These are phyloP conservation scores for Centroberyx gerrardi DNA, from an alignment of 2,797 vertebrate species.

Conservation along the genomic window DNA sequence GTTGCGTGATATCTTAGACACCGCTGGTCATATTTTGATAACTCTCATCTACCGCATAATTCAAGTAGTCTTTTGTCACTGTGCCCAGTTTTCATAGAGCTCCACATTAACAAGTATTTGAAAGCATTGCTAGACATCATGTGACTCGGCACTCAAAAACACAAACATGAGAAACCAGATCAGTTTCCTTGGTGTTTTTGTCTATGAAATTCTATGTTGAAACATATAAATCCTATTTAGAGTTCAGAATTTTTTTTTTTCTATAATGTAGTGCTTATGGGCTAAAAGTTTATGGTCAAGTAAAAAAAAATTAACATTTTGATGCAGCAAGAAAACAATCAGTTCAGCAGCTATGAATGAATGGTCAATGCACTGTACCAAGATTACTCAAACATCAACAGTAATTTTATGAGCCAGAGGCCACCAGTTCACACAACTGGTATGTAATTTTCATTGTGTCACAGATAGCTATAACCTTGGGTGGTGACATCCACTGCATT, in stretches of 20 bases:
- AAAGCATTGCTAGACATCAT: not conserved
- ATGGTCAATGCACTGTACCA: not conserved
- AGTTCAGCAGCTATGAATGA: not conserved
- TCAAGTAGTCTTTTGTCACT: not conserved
- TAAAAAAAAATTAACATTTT: not conserved
- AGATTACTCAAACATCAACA: not conserved
- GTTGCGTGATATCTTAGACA: too few species aligned
- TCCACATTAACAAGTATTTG: not conserved
- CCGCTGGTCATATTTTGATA: not conserved
- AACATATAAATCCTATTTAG: conserved; percentile 5
- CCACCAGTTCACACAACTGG: not conserved
- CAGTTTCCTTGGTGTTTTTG: not conserved
- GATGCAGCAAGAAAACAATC: not conserved
- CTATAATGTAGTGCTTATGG: too few species aligned
- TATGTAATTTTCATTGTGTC: conserved; percentile 18
- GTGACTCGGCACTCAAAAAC: not conserved
- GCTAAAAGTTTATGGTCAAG: not conserved
- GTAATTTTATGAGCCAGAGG: not conserved
- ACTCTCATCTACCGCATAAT: not conserved
- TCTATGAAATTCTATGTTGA: conserved; percentile 19
- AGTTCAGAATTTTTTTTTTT: not conserved
- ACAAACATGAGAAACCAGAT: not conserved
- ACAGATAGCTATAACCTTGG: conserved; percentile 49
- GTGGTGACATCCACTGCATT: conserved; percentile 35
- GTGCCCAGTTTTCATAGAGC: not conserved